Base-by-base conservation (phyloP, 2,797 vertebrate species). In the Alcedo atthis region DNA sequence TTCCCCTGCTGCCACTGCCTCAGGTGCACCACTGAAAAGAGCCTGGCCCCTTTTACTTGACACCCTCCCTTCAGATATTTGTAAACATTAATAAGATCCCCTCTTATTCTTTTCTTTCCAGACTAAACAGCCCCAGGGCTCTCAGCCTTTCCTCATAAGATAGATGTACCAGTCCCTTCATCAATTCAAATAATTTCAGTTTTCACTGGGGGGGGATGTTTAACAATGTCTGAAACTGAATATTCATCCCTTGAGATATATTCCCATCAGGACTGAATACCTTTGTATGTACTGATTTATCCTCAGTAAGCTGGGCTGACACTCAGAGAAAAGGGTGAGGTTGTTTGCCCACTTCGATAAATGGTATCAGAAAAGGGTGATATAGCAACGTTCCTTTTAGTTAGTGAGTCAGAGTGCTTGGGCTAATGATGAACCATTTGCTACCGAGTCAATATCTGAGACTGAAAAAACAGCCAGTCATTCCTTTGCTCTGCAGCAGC, bases 401-500 rank as follows among this genome's bases (percentile, higher is more conserved):
- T 67, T 74, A 87, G 9, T 24, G 78, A 91, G 54, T 54, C 92
- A 74, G 57, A 55, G 61, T n/a, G 18, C 64, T 80, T 2, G 3
- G 35, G 68, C 83, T 91, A 81, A 81, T 40, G 74, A 80, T 80
- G 83, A 94, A 64, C 90, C 7, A 16, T n/a, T 88, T 95, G 67
- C 71, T 80, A 21, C 43, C 1, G 26, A 90, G 83, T 71, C 81
- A 87, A 0, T 59, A 87, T 77, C 69, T 66, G 67, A 81, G 75
- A 8, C 54, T 91, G 81, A 74, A 88, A 91, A 93, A 51, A 53
- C 67, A 90, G 71, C 28, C 81, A 75, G 71, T 90, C 81, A 88
- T 91, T 93, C 78, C 71, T 78, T 92, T 93, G 81, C 90, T 95
- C 75, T 87, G 68, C 68, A 92, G 81, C 78, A 82, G n/a, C 51